phyloP scores from a whole-genome alignment of 1,140 invertebrate genomes.

The Zaprionus taronus region DNA sequence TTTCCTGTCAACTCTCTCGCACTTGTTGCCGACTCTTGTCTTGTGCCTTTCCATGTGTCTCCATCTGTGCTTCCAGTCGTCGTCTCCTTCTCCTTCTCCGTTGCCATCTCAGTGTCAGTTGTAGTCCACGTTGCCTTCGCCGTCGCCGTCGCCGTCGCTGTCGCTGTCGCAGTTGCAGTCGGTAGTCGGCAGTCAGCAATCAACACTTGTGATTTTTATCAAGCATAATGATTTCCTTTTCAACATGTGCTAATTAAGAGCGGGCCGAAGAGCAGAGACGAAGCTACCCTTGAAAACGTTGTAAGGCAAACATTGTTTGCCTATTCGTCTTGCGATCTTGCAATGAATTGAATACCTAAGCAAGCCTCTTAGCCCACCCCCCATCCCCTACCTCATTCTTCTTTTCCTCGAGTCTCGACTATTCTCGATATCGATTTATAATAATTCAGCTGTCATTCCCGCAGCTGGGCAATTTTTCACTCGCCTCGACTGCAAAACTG shows the following conservation, averaged over 20 bases:
- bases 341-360: constrained; percentile 5
- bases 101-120: not conserved
- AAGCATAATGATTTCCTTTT: constrained; percentile 82
- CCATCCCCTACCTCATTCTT: too few species aligned
- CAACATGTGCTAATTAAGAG: constrained; percentile 80
- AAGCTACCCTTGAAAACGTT: constrained; percentile 27
- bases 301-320: constrained; percentile 14
- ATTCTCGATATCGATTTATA: constrained; percentile 75
- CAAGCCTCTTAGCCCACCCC: not conserved
- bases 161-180: not conserved
- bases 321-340: constrained; percentile 4
- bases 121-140: not conserved
- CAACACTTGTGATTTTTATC: constrained; percentile 83
- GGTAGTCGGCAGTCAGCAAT: constrained; percentile 48
- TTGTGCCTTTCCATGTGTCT: not conserved
- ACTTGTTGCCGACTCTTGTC: constrained; percentile 56
- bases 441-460: constrained; percentile 83
- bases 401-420: not conserved
- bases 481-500: constrained; percentile 61
- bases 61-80: not conserved
- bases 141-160: not conserved
- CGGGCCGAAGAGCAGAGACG: constrained; percentile 7
- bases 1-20: constrained; percentile 73
- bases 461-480: constrained; percentile 77
- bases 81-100: not conserved